Evolutionary conservation across 2,113 vertebrate species (phyloP), one percentile per base, ranked within the genome.

Genomic region (Macquaria ambigua): DNA sequence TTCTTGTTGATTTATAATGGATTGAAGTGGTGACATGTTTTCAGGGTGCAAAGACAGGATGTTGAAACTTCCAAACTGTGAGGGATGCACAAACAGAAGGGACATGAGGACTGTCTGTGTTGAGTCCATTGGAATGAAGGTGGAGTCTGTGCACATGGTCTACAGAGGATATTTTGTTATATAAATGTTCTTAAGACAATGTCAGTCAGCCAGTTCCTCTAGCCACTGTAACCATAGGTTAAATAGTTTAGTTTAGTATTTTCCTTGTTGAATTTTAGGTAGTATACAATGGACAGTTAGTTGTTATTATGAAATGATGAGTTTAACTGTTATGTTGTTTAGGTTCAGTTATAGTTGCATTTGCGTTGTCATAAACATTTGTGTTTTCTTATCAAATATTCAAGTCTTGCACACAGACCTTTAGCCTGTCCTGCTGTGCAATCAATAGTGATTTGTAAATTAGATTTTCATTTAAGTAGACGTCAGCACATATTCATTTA

Each of bases 401-500:
- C 50, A 64, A 23, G 52, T 46, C 9, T 48, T 61, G 12, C 72
- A 59, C 28, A 3, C 14, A 56, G 41, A 53, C 41, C 46, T 67
- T 61, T 5, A 48, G 52, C 50, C 46, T 48, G 18, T 61, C 55
- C 58, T 77, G 39, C 72, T 83, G 81, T 77, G 63, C 10, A 46
- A 37, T 74, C 81, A 74, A 74, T 81, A 63, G 12, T 28, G 34
- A 69, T 69, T 69, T 74, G 41, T 64, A 75, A 83, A 70, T 83
- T 34, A 4, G 2, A 75, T 71, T 74, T 58, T 68, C 41, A 41
- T 61, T 1, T 0, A 77, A 59, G 52, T 52, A 71, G 31, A 52
- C 56, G 67, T 62, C 48, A 25, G 67, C 16, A 61, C 77, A 53
- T 62, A 46, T 74, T 69, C 7, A 74, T 74, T 74, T 79, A 25